Evolutionary conservation across 2,888 invertebrate species (phyloP).

Genomic region (Selenia dentaria): DNA sequence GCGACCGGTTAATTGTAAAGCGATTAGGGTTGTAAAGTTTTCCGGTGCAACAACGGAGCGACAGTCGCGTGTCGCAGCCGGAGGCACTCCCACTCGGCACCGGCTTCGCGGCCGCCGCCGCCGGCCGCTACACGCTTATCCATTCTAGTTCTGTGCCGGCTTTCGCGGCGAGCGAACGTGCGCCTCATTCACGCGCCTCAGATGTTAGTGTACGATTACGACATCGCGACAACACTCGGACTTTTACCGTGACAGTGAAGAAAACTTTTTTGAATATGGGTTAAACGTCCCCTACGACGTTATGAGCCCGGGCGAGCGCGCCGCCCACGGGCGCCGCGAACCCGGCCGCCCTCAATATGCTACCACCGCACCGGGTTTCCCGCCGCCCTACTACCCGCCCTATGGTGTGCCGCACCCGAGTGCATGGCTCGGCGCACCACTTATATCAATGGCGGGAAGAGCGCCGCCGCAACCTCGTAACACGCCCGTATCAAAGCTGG

Average conservation of each 20-base stretch:
- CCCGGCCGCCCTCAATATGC: slow-evolving; percentile 81
- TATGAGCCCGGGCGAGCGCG: slow-evolving; percentile 84
- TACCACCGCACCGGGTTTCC: slow-evolving; percentile 77
- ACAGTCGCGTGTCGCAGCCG: slow-evolving; percentile 65
- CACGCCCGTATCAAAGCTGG: slow-evolving; percentile 88
- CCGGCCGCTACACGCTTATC: slow-evolving; percentile 73
- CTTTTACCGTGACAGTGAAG: slow-evolving; percentile 81
- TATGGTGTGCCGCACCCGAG: slow-evolving; percentile 85
- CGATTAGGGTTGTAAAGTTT: slow-evolving; percentile 79
- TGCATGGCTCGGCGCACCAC: slow-evolving; percentile 91
- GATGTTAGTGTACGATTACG: slow-evolving; percentile 82
- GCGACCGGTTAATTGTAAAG: slow-evolving; percentile 70
- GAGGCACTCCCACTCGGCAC: slow-evolving; percentile 72
- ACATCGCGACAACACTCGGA: slow-evolving; percentile 71
- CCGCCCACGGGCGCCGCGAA: slow-evolving; percentile 80
- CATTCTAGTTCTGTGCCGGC: slow-evolving; percentile 79
- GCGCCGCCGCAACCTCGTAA: slow-evolving; percentile 70
- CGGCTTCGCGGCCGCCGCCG: slow-evolving; percentile 62
- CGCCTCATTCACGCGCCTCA: slow-evolving; percentile 61
- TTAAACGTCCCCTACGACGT: slow-evolving; percentile 85
- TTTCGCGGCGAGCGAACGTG: slow-evolving; percentile 73
- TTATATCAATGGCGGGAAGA: slow-evolving; percentile 90
- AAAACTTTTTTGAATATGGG: slow-evolving; percentile 86
- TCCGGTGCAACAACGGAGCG: slow-evolving; percentile 68
- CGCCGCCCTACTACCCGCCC: slow-evolving; percentile 80